A percentile compares a stretch with the other conserved stretches of the same genome.
Conservation (phyloP, 2,797 vertebrate genomes). For the Fistularia tabacaria region DNA sequence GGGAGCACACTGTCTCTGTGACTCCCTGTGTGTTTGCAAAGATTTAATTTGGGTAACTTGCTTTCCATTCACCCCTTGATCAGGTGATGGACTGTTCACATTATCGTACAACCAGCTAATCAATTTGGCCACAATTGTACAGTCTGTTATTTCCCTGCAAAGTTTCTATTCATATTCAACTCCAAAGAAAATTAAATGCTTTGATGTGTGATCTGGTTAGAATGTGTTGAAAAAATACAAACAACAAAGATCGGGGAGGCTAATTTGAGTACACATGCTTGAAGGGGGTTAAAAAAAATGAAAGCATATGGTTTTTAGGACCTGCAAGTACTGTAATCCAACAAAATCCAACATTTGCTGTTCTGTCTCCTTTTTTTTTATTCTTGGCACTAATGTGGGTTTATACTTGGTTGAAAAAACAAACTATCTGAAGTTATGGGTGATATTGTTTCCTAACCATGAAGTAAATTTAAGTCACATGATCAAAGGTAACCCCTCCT, state of each 20-base stretch:
- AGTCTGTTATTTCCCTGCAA: constrained; percentile 1
- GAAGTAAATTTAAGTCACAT: too few species aligned
- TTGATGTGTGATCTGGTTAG: constrained; percentile 10
- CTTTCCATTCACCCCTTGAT: constrained; percentile 5
- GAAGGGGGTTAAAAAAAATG: constrained; percentile 7
- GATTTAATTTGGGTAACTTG: constrained; percentile 2
- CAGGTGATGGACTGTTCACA: constrained; percentile 8
- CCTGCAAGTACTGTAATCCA: background rate
- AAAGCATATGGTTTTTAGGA: constrained; percentile 21
- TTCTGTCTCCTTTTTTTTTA: background rate
- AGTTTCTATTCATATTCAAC: background rate
- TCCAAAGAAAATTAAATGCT: background rate
- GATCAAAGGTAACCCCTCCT: too few species aligned
- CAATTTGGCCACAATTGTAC: background rate
- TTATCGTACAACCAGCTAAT: background rate
- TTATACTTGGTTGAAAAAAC: too few species aligned
- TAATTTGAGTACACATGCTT: constrained; percentile 11
- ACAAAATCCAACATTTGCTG: too few species aligned
- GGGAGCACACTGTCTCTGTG: background rate
- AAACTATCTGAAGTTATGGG: too few species aligned
- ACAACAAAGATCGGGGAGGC: constrained; percentile 12
- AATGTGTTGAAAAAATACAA: constrained; percentile 11
- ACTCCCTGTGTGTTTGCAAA: background rate
- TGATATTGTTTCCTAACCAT: too few species aligned
- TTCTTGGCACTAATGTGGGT: background rate